These are phyloP conservation scores for Argyra leucocephala DNA, from an alignment of 2,888 invertebrate genomes.

Conservation along the genomic window DNA sequence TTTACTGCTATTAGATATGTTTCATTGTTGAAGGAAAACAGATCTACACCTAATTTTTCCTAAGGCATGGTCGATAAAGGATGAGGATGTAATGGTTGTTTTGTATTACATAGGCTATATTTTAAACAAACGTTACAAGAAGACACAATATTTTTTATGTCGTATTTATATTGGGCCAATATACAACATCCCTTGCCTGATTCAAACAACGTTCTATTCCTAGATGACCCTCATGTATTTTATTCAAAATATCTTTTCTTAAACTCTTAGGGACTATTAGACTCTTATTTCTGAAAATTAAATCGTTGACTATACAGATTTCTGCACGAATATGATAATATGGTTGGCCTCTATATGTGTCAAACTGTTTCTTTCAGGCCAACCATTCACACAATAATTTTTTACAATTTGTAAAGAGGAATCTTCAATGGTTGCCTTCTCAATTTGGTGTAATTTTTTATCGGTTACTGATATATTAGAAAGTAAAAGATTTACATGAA, in stretches of 20 bases:
- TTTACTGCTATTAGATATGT: constrained; percentile 17
- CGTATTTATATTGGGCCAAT: constrained; percentile 24
- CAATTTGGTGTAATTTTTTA: too few species aligned
- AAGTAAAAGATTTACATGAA: too few species aligned
- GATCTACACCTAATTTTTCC: constrained; percentile 15
- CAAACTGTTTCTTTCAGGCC: not conserved
- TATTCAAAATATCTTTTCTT: constrained; percentile 24
- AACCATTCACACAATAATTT: not conserved
- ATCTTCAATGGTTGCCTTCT: too few species aligned
- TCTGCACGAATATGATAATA: constrained; percentile 20
- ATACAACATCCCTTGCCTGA: constrained; percentile 24
- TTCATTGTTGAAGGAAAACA: constrained; percentile 14
- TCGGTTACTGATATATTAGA: too few species aligned
- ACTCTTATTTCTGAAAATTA: constrained; percentile 20
- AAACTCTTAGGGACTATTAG: constrained; percentile 24
- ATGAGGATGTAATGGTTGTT: constrained; percentile 17
- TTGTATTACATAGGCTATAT: constrained; percentile 23
- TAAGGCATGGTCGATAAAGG: constrained; percentile 11
- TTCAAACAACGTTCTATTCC: constrained; percentile 26
- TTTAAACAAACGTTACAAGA: constrained; percentile 19
- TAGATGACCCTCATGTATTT: constrained; percentile 28
- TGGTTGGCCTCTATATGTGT: not conserved
- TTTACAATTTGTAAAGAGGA: too few species aligned
- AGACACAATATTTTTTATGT: constrained; percentile 13
- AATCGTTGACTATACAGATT: constrained; percentile 16